Base-by-base conservation (phyloP, 2,113 vertebrate species). In the Gallinago media region DNA sequence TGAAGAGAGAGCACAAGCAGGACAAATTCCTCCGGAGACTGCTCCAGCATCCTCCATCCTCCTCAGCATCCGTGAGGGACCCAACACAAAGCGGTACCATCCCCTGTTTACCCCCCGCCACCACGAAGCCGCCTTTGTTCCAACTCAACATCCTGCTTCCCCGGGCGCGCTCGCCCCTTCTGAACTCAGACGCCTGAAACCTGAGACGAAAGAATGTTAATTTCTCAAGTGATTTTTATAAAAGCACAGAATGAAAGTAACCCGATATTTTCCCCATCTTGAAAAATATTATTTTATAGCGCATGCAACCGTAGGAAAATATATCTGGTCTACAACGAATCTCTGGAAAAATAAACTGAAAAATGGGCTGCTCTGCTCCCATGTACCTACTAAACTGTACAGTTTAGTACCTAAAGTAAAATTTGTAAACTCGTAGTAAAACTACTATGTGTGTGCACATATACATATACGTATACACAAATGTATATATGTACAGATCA, bases 201-300 rank as follows among this genome's bases (percentile, higher is more conserved):
- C 76, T 32, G 92, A 94, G 34, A 72, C 61, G 1, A 59, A 93
- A 92, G 90, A 92, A 95, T 86, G 85, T 92, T 94, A 78, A 81
- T 89, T 89, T 85, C 94, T 92, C 85, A 9, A 96, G 87, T 58
- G 88, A 96, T 92, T 91, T 91, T 92, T 65, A 47, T 70, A 56
- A 76, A 82, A 88, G 86, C 92, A 79, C 56, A 75, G 62, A 91
- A 89, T 34, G 47, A n/a, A 84, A 71, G 88, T 36, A 89, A 85
- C 47, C 55, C 3, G 71, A 55, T 75, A 74, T 84, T 65, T 83
- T 72, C 67, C 67, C 63, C 80, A 71, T 85, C 54, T 93, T 63
- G 80, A 88, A 75, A 93, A 89, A 91, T 89, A 92, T 63, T 92
- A 56, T 85, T 86, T 89, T 65, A 90, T 67, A 89, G 78, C 67